Conservation (phyloP, 2,113 vertebrate genomes). For the Apeltes quadracus region DNA sequence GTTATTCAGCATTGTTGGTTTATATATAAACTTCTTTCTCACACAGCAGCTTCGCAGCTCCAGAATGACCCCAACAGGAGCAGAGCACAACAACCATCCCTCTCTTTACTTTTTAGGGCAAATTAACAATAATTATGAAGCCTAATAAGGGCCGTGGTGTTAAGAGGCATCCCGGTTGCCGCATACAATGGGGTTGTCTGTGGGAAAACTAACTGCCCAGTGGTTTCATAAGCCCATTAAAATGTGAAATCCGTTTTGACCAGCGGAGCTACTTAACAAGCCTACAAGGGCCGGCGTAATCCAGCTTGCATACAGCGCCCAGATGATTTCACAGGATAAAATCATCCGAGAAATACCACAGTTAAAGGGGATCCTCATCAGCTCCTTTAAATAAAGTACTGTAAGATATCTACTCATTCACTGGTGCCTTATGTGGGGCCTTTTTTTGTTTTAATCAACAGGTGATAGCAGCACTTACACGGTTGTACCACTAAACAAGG, state of each 20-base stretch:
- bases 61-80: conserved; percentile 10
- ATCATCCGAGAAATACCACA: conserved; percentile 20
- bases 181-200: conserved; percentile 19
- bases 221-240: conserved; percentile 68
- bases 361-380: conserved; percentile 6
- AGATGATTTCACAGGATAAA: conserved; percentile 40
- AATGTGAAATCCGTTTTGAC: conserved; percentile 70
- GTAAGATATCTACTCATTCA: not conserved
- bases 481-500: not conserved
- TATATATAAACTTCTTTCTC: no score
- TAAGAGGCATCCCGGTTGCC: conserved; percentile 33
- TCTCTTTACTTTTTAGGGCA: not conserved
- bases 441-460: conserved; percentile 21
- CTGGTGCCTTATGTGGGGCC: not conserved
- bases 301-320: conserved; percentile 27
- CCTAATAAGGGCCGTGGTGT: conserved; percentile 31
- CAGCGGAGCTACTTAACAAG: conserved; percentile 49
- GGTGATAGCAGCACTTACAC: conserved; percentile 9
- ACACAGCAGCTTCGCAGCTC: conserved; percentile 6
- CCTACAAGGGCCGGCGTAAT: conserved; percentile 48
- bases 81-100: conserved; percentile 12
- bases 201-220: conserved; percentile 57
- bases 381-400: not conserved
- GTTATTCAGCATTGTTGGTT: conserved; percentile 18
- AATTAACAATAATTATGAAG: conserved; percentile 57